phyloP scores from a whole-genome alignment of 2,888 invertebrate species.

The Galerucella pusilla region DNA sequence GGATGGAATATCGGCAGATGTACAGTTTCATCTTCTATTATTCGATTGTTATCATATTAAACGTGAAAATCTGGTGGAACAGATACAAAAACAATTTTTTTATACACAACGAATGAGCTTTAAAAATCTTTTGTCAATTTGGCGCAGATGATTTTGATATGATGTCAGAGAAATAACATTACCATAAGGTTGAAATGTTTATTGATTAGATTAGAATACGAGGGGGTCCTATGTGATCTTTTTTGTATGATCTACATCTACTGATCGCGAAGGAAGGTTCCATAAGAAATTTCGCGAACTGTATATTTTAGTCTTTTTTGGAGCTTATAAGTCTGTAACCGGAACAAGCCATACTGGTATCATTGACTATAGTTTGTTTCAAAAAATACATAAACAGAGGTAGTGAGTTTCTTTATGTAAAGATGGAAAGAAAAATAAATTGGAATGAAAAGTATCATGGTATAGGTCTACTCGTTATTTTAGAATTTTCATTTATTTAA shows the following conservation, averaged over 20 bases:
- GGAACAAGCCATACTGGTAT: too few species aligned
- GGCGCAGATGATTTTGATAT: conserved; percentile 20
- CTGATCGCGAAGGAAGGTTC: too few species aligned
- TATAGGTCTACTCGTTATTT: too few species aligned
- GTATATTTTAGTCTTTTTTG: not conserved
- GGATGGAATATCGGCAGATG: conserved; percentile 52
- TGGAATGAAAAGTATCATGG: too few species aligned
- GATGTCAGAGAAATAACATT: conserved; percentile 14
- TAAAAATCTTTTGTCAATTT: conserved; percentile 14
- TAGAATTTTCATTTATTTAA: not conserved
- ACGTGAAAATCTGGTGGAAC: conserved; percentile 35
- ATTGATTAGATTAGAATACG: not conserved
- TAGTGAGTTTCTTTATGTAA: too few species aligned
- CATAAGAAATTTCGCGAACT: too few species aligned
- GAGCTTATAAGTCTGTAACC: too few species aligned
- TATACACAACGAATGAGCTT: not conserved
- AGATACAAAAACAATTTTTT: conserved; percentile 29
- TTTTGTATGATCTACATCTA: too few species aligned
- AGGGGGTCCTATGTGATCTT: too few species aligned
- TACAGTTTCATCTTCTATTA: conserved; percentile 40
- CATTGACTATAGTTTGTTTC: too few species aligned
- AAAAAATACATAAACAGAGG: too few species aligned
- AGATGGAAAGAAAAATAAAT: too few species aligned
- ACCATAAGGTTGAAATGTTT: not conserved
- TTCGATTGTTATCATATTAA: conserved; percentile 39